Conservation (phyloP, 2,888 invertebrate genomes). For the Abrostola triplasia region DNA sequence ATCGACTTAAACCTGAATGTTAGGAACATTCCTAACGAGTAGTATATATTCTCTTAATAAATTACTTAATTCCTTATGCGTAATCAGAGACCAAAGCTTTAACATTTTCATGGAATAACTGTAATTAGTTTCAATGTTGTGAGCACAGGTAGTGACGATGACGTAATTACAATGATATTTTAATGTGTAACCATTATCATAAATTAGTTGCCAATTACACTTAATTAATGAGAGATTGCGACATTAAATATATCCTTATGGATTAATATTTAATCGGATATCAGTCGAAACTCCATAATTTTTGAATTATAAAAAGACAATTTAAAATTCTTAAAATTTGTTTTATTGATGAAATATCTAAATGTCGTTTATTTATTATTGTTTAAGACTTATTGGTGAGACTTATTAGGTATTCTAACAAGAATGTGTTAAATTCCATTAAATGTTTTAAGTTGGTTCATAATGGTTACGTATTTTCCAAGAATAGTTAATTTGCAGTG, state of each 20-base stretch:
- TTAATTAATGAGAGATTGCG: slow-evolving; percentile 76
- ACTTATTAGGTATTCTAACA: slow-evolving; percentile 46
- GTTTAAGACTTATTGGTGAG: slow-evolving; percentile 9
- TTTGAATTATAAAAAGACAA: slow-evolving; percentile 35
- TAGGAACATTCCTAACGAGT: slow-evolving; percentile 26
- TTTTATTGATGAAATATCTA: slow-evolving; percentile 2
- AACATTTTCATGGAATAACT: slow-evolving; percentile 49
- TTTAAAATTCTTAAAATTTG: slow-evolving; percentile 20
- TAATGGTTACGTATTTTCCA: not conserved
- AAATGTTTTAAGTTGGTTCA: not conserved
- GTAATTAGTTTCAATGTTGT: slow-evolving; percentile 45
- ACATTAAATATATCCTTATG: slow-evolving; percentile 64
- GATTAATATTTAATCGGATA: slow-evolving; percentile 55
- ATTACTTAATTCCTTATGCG: slow-evolving; percentile 41
- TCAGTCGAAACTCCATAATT: slow-evolving; percentile 40
- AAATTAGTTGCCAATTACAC: slow-evolving; percentile 79
- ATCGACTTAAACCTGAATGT: slow-evolving; percentile 35
- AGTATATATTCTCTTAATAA: slow-evolving; percentile 35
- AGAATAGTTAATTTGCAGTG: no score
- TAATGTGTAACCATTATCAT: slow-evolving; percentile 80
- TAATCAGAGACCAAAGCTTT: slow-evolving; percentile 31
- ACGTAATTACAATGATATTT: slow-evolving; percentile 77
- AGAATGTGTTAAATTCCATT: slow-evolving; percentile 27
- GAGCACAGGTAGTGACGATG: slow-evolving; percentile 58
- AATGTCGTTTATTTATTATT: not conserved